Conservation (phyloP, 1,140 invertebrate genomes). For the Tribolium castaneum region DNA sequence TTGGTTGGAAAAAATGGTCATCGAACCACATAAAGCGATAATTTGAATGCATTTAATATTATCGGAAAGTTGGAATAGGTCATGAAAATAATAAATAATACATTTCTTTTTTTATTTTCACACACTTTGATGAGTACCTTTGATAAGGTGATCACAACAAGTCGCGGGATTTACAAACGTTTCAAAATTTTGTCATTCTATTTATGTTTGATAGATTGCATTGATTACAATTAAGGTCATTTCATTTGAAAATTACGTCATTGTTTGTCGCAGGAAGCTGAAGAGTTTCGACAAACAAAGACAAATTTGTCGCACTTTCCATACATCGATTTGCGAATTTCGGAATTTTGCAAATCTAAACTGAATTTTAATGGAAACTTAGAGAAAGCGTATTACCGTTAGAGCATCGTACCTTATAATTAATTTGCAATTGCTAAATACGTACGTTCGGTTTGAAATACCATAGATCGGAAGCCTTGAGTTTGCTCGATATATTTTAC, state of each 20-base stretch:
- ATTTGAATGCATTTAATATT: too few species aligned
- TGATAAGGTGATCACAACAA: too few species aligned
- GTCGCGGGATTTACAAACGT: too few species aligned
- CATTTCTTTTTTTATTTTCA: too few species aligned
- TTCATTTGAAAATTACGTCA: neutral
- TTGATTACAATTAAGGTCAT: neutral
- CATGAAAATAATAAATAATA: too few species aligned
- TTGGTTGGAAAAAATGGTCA: too few species aligned
- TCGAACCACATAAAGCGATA: too few species aligned
- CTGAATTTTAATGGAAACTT: neutral
- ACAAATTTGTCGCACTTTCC: neutral
- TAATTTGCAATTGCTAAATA: neutral
- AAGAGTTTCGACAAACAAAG: neutral
- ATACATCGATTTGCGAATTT: neutral
- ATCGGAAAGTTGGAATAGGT: too few species aligned
- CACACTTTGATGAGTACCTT: too few species aligned
- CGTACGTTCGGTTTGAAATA: neutral
- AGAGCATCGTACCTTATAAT: neutral
- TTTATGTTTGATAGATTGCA: too few species aligned
- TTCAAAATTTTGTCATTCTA: too few species aligned
- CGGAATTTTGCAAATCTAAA: neutral
- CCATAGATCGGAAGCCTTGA: neutral
- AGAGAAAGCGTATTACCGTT: neutral
- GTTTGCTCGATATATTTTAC: neutral
- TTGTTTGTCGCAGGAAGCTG: neutral